phyloP scores from a whole-genome alignment of 2,797 vertebrate species.

The Arctocebus calabarensis region DNA sequence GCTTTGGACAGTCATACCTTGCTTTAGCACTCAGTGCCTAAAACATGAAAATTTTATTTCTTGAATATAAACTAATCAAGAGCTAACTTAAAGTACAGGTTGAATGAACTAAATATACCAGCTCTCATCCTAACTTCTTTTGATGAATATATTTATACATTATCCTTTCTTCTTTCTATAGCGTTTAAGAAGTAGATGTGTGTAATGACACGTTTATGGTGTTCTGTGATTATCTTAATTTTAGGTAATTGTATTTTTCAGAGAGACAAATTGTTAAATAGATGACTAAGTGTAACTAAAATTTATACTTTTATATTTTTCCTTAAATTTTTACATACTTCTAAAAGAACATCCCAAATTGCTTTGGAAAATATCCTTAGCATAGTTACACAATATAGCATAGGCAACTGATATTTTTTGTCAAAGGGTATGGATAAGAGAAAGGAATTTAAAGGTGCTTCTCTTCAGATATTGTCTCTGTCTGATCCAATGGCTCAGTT shows the following conservation, averaged over 20 bases:
- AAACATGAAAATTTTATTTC: slow-evolving; percentile 36
- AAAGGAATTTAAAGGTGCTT: neutral
- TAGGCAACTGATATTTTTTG: neutral
- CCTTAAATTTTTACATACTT: neutral
- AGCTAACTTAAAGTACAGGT: neutral
- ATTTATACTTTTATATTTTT: neutral
- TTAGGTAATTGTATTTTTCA: neutral
- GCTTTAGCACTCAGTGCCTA: neutral
- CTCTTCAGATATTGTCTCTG: slow-evolving; percentile 1
- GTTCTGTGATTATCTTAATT: neutral
- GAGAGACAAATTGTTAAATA: slow-evolving; percentile 1
- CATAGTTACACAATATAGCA: neutral
- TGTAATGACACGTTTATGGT: neutral
- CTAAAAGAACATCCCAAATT: neutral
- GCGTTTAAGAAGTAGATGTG: neutral
- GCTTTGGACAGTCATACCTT: neutral
- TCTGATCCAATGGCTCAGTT: neutral
- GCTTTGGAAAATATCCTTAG: neutral
- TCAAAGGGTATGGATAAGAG: neutral
- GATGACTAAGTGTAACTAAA: slow-evolving; percentile 22
- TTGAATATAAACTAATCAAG: neutral
- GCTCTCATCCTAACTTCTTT: neutral
- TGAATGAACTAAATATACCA: neutral
- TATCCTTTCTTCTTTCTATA: neutral
- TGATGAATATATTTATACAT: neutral